These are phyloP conservation scores for Thunnus albacares DNA, from an alignment of 2,797 vertebrate species.

Conservation along the genomic window DNA sequence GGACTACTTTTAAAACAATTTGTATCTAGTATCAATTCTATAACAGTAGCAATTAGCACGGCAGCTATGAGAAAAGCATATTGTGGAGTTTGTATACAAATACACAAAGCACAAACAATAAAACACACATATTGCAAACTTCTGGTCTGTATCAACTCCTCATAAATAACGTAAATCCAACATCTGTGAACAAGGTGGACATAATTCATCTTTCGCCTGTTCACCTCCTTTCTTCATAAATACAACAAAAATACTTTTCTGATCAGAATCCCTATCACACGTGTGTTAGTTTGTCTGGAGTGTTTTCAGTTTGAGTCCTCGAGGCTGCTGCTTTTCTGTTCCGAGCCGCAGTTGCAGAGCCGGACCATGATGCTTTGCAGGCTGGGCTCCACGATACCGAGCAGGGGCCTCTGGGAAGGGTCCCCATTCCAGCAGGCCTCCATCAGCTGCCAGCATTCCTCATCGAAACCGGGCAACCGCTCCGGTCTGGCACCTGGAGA, in stretches of 20 bases:
- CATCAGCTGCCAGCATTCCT: slow-evolving; percentile 99
- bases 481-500: slow-evolving; percentile 92
- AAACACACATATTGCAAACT: slow-evolving; percentile 72
- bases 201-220: slow-evolving; percentile 39
- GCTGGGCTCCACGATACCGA: slow-evolving; percentile 97
- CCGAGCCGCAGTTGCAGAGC: slow-evolving; percentile 87
- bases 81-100: slow-evolving; percentile 80
- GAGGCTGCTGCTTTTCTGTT: slow-evolving; percentile 86
- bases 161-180: slow-evolving; percentile 84
- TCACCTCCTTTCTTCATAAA: slow-evolving; percentile 63
- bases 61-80: slow-evolving; percentile 70
- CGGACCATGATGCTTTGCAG: slow-evolving; percentile 94
- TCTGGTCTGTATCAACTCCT: slow-evolving; percentile 67
- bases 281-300: slow-evolving; percentile 59
- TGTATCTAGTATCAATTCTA: slow-evolving; percentile 80
- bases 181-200: slow-evolving; percentile 54
- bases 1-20: slow-evolving; percentile 83
- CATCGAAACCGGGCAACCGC: slow-evolving; percentile 91
- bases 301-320: slow-evolving; percentile 94
- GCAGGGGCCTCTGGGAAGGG: slow-evolving; percentile 92
- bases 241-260: slow-evolving; percentile 64
- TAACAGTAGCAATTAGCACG: slow-evolving; percentile 78
- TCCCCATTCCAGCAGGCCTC: slow-evolving; percentile 98
- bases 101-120: slow-evolving; percentile 78
- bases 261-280: slow-evolving; percentile 40